Conservation (phyloP, 2,113 vertebrate genomes). For the Acrocephalus arundinaceus region DNA sequence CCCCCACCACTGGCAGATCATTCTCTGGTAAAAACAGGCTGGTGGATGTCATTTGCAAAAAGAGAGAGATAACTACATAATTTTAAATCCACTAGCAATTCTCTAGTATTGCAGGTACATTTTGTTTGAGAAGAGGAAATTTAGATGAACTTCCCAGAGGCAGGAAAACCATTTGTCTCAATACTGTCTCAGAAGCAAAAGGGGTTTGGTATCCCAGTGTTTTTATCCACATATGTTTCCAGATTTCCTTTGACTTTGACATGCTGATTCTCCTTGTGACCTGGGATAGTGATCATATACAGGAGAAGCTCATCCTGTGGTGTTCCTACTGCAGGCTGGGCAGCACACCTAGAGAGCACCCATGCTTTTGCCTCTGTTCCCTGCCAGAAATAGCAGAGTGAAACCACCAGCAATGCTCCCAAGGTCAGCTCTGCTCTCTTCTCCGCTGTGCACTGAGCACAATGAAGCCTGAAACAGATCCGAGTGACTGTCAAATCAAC, state of each 20-base stretch:
- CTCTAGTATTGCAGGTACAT: not conserved
- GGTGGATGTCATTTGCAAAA: not conserved
- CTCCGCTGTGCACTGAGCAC: not conserved
- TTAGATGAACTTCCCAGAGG: not conserved
- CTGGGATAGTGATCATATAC: fast-evolving
- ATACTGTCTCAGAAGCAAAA: not conserved
- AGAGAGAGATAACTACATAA: not conserved
- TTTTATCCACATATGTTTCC: not conserved
- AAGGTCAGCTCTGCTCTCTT: not conserved
- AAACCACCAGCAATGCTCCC: not conserved
- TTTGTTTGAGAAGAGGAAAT: not conserved
- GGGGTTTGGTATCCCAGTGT: not conserved
- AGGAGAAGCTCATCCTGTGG: fast-evolving
- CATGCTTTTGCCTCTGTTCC: not conserved
- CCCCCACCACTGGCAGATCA: not conserved
- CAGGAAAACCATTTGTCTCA: not conserved
- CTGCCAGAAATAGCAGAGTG: not conserved
- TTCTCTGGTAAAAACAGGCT: not conserved
- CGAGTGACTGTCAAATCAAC: not conserved
- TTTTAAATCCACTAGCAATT: not conserved
- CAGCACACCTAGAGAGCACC: not conserved
- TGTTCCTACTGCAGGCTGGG: not conserved
- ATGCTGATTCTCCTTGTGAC: not conserved
- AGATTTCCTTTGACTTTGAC: not conserved
- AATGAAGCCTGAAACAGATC: not conserved